Conservation (phyloP, 2,888 invertebrate genomes). For the Nemoura dubitans region DNA sequence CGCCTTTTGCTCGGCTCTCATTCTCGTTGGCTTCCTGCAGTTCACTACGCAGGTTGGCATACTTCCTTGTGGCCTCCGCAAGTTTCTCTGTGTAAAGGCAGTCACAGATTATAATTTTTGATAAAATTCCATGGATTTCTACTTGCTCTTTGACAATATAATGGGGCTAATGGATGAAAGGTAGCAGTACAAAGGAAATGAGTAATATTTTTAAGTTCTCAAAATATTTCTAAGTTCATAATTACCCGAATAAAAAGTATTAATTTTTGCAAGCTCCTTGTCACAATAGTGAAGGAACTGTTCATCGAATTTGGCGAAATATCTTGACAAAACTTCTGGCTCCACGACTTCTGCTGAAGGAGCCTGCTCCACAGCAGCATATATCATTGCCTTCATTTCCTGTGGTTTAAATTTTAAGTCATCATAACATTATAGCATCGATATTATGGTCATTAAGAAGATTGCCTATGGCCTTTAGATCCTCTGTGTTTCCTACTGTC, state of each 20-base stretch:
- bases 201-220: background rate
- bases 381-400: conserved; percentile 87
- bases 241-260: conserved; percentile 82
- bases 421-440: background rate
- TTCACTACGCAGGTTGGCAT: conserved; percentile 77
- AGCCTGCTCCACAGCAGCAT: conserved; percentile 79
- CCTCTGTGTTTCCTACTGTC: too few species aligned
- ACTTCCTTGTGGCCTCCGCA: conserved; percentile 86
- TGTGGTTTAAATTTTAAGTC: conserved; percentile 55
- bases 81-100: conserved; percentile 72
- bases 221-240: conserved; percentile 9
- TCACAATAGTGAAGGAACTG: conserved; percentile 86
- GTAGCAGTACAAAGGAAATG: too few species aligned
- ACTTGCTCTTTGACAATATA: too few species aligned
- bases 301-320: conserved; percentile 83
- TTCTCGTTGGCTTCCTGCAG: conserved; percentile 64
- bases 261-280: conserved; percentile 86
- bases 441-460: too few species aligned
- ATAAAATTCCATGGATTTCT: background rate
- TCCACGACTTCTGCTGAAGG: conserved; percentile 80
- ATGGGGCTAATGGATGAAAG: too few species aligned
- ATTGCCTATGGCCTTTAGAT: too few species aligned
- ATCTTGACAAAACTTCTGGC: conserved; percentile 73
- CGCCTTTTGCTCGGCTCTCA: conserved; percentile 50
- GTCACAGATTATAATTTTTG: background rate